phyloP scores from a whole-genome alignment of 1,140 invertebrate species.

The Apis mellifera region DNA sequence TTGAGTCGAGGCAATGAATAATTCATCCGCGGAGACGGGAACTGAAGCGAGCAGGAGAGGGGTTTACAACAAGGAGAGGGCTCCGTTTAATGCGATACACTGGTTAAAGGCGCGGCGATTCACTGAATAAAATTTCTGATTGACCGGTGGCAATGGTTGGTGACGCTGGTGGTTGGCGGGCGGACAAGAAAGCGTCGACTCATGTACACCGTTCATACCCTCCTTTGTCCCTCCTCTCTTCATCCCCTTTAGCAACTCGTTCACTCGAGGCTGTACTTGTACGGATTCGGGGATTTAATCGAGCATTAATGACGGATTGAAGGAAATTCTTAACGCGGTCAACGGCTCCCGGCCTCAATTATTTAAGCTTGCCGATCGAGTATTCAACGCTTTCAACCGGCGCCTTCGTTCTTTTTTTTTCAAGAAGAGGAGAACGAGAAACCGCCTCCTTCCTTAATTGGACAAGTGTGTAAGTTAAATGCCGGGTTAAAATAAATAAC shows the following conservation, averaged over 20 bases:
- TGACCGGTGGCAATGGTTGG: conserved; percentile 71
- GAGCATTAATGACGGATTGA: conserved; percentile 46
- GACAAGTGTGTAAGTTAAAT: conserved; percentile 7
- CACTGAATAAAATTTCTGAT: conserved; percentile 77
- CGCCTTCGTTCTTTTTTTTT: neutral
- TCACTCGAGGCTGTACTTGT: conserved; percentile 15
- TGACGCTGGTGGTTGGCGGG: conserved; percentile 59
- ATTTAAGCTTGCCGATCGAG: neutral
- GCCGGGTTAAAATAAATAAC: neutral
- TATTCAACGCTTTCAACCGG: conserved; percentile 14
- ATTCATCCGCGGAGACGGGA: conserved; percentile 67
- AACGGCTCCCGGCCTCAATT: neutral
- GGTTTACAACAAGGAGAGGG: conserved; percentile 63
- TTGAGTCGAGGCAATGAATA: conserved; percentile 76
- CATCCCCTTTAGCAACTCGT: conserved; percentile 15
- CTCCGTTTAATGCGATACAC: conserved; percentile 77
- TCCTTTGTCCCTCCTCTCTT: neutral
- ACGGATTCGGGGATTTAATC: conserved; percentile 46
- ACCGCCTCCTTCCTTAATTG: neutral
- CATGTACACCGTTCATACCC: conserved; percentile 47
- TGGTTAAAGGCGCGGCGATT: conserved; percentile 73
- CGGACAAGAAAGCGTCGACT: conserved; percentile 70
- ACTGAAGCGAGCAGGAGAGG: conserved; percentile 14
- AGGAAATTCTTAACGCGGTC: conserved; percentile 40
- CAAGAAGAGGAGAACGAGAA: neutral